A percentile compares a stretch with the other conserved stretches of the same genome.
These are phyloP conservation scores for Pluvianellus socialis DNA, from an alignment of 2,113 vertebrate genomes.

Conservation along the genomic window DNA sequence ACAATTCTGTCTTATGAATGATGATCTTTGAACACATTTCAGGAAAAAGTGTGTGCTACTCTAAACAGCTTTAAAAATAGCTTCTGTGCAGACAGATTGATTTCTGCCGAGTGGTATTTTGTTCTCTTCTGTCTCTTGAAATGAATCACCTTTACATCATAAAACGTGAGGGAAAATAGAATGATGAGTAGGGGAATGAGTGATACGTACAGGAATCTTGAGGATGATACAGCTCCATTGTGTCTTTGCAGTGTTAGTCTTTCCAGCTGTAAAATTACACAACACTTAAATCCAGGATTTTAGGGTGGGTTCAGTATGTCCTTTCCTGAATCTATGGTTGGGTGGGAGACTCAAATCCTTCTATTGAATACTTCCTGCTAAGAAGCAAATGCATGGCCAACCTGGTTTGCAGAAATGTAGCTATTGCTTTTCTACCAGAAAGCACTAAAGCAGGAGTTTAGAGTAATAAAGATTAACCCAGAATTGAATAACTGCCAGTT, in stretches of 20 bases:
- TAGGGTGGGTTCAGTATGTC: constrained; percentile 7
- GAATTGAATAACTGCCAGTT: neutral
- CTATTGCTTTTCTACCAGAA: neutral
- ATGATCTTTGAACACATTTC: constrained; percentile 38
- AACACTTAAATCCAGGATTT: constrained; percentile 4
- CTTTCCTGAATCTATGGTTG: constrained; percentile 3
- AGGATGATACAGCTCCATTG: constrained; percentile 11
- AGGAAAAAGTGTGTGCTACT: constrained; percentile 45
- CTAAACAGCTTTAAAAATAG: constrained; percentile 51
- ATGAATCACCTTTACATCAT: constrained; percentile 1
- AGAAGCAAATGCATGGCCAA: constrained; percentile 20
- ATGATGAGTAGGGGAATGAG: neutral
- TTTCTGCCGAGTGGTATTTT: neutral
- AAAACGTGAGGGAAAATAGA: constrained; percentile 3
- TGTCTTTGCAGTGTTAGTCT: constrained; percentile 30
- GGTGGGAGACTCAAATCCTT: neutral
- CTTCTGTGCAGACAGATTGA: constrained; percentile 39
- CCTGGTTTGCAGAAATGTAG: neutral
- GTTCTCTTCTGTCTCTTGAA: neutral
- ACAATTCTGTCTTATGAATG: neutral
- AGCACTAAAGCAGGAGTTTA: neutral
- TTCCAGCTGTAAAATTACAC: constrained; percentile 35
- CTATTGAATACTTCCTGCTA: constrained; percentile 27
- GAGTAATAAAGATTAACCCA: neutral
- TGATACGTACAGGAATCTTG: neutral